Evolutionary conservation across 2,113 vertebrate species (phyloP), one percentile per base, ranked within the genome.

Genomic region (Dolichallabes microphthalmus): DNA sequence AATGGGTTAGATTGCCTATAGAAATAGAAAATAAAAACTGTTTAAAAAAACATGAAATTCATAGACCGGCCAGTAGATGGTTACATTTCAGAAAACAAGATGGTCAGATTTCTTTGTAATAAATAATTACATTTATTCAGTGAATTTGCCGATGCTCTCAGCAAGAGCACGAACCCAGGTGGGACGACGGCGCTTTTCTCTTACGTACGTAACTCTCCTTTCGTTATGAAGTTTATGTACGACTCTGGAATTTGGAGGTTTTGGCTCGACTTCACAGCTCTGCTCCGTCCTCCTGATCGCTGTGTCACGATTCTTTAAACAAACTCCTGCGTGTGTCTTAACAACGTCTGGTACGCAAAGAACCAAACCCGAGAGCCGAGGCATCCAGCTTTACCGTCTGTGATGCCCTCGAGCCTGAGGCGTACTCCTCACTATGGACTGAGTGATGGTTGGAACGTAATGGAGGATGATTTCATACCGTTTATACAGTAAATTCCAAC

Each of bases 401-500:
- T 17, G 11, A 32, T 2, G 71, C 50, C 25, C 73, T 9, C 73
- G 25, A 9, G 13, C 50, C 7, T 25, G 39, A 50, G 22, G 22
- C 8, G 45, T 14, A 25, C 39, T 76, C 50, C 13, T 27, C 50
- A 17, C 50, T 30, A 2, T 22, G 17, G 39, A 0, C 5, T 75
- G 73, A 75, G 73, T 7, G n/a, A 75, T 8, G 2, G 17, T 14
- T 53, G 6, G 25, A 35, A 22, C 55, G 19, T 32, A 20, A 13
- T 3, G 17, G 30, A 58, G 76, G 53, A 58, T 10, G 52, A 32
- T 12, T 78, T 39, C 39, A 60, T 60, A 25, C 55, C 13, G 55
- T 79, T 60, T 79, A 60, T 79, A n/a, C n/a, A n/a, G n/a, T n/a
- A 35, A 60, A 79, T 60, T 79, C 55, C 30, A 30, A 20, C 4